Percentiles rank a stretch among this genome's conserved stretches.
These are phyloP conservation scores for Eledone cirrhosa DNA, from an alignment of 2,888 invertebrate genomes.

Conservation along the genomic window DNA sequence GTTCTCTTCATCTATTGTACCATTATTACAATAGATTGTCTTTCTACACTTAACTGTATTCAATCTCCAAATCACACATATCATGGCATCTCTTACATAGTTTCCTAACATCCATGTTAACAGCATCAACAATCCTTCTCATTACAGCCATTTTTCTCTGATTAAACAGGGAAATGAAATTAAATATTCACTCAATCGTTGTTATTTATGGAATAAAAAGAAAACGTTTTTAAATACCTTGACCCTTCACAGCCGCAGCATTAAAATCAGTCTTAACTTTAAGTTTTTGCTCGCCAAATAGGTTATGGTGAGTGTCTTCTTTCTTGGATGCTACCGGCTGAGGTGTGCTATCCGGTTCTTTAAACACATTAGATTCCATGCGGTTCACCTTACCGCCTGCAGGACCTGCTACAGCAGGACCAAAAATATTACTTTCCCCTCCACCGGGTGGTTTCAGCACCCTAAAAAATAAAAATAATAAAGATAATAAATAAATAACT, in stretches of 20 bases:
- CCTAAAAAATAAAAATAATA: constrained; percentile 38
- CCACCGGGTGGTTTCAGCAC: constrained; percentile 56
- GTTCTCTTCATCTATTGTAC: no score
- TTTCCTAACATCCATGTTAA: no score
- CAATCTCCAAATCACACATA: no score
- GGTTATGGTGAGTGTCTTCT: constrained; percentile 1
- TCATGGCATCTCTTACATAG: no score
- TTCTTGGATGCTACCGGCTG: background rate
- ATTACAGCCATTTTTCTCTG: no score
- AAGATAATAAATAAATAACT: background rate
- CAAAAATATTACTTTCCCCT: constrained; percentile 56
- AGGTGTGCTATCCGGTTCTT: background rate
- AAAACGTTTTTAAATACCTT: no score
- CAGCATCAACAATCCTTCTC: no score
- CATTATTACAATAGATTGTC: no score
- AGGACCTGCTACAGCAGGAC: constrained; percentile 34
- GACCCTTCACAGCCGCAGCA: background rate
- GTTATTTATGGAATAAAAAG: no score
- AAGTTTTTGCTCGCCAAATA: background rate
- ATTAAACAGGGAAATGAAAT: no score
- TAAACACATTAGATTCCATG: constrained; percentile 17
- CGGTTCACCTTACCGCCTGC: background rate
- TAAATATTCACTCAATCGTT: no score
- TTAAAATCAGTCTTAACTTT: constrained; percentile 1
- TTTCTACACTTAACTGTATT: no score